Evolutionary conservation across 1,140 invertebrate species (phyloP), one percentile per base, ranked within the genome.

Genomic region (Aphis craccivora): DNA sequence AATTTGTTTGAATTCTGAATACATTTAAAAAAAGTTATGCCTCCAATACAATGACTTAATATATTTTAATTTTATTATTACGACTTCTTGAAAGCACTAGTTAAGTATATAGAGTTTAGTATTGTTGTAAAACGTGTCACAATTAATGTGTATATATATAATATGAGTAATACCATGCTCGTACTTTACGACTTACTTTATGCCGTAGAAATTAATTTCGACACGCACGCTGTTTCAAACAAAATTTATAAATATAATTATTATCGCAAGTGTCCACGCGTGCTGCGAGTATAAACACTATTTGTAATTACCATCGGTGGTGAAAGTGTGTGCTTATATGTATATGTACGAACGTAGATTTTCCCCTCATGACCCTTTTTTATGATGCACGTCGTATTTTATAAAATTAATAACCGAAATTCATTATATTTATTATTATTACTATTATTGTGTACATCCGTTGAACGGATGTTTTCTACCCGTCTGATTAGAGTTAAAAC

Each of bases 341-440:
- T 67, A 60, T 60, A 30, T n/a, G 11, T n/a, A 11, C 0, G 60
- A 67, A 67, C 25, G 60, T 67, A 67, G 60, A 76, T 76, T n/a
- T 76, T 76, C 60, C 60, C 60, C 60, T n/a, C 11, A 14, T 6
- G 30, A n/a, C 60, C 60, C 53, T 35, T 67, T 76, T 76, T 76
- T 76, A 35, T n/a, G 30, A 14, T 5, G 9, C 30, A 30, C 14
- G 30, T 67, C 4, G 60, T 76, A 76, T 76, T 76, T 76, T 76
- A n/a, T 76, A 76, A 76, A 76, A 76, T 76, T 76, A 76, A 76
- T 76, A 76, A 76, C 30, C 30, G 4, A 76, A 76, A 76, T 76
- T 76, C 60, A 76, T n/a, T 76, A 76, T 76, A 76, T 76, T 76
- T 76, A n/a, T n/a, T 76, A n/a, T 67, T 60, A 55, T 53, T 53